A percentile compares a stretch with the other conserved stretches of the same genome.
These are phyloP conservation scores for Trissoscelio sp. DNA, from an alignment of 2,888 invertebrate genomes.

Conservation along the genomic window DNA sequence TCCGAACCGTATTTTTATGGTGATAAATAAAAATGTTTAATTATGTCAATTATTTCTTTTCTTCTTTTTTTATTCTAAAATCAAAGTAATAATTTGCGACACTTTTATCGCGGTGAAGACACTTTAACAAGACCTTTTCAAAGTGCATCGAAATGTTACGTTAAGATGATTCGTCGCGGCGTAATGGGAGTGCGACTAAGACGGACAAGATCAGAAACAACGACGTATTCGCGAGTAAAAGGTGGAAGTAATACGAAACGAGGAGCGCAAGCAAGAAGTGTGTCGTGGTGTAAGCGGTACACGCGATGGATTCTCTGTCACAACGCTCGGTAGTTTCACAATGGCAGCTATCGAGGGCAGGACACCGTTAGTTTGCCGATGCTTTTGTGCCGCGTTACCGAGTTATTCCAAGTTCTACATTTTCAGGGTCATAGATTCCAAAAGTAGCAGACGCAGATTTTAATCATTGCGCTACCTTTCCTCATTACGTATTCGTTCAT, in stretches of 20 bases:
- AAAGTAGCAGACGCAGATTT: constrained; percentile 68
- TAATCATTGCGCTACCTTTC: constrained; percentile 54
- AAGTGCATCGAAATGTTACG: constrained; percentile 53
- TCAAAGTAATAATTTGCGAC: neutral
- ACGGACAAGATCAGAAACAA: constrained; percentile 45
- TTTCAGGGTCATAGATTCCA: constrained; percentile 70
- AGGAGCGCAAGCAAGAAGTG: constrained; percentile 74
- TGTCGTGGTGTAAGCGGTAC: constrained; percentile 80
- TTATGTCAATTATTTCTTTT: too few relatives aligned
- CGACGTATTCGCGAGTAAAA: constrained; percentile 65
- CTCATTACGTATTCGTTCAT: constrained; percentile 65
- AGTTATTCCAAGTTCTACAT: constrained; percentile 71
- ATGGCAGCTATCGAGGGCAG: constrained; percentile 81
- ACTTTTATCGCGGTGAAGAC: neutral
- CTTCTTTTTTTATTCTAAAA: neutral
- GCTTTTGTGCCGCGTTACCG: constrained; percentile 79
- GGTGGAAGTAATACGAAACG: constrained; percentile 73
- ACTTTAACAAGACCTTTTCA: constrained; percentile 35
- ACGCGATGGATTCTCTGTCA: constrained; percentile 80
- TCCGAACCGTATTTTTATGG: too few relatives aligned
- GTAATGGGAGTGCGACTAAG: constrained; percentile 48
- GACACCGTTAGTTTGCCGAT: constrained; percentile 80
- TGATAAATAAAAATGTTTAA: too few relatives aligned
- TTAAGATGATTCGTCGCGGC: constrained; percentile 48
- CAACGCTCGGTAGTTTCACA: constrained; percentile 81